Evolutionary conservation across 2,797 vertebrate genomes (phyloP).

Genomic region (Danio choprae): DNA sequence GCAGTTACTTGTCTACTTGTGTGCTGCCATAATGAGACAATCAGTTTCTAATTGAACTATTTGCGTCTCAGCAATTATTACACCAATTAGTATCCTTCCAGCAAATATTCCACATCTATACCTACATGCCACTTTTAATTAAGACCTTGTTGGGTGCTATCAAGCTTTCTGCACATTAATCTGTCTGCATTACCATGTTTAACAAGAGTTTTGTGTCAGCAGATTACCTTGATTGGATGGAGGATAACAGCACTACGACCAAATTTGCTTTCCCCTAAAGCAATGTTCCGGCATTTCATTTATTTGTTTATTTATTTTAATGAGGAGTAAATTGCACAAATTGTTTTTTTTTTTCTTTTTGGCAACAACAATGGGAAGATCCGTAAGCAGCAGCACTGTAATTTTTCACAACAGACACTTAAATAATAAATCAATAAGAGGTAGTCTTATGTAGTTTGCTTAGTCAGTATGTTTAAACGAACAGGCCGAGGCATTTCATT

Average conservation of each 20-base stretch:
- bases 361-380: constrained; percentile 58
- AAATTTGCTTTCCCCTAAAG: constrained; percentile 33
- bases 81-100: constrained; percentile 47
- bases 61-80: constrained; percentile 53
- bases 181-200: constrained; percentile 49
- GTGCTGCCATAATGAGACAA: constrained; percentile 46
- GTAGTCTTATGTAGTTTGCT: constrained; percentile 56
- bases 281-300: constrained; percentile 30
- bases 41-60: constrained; percentile 58
- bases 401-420: constrained; percentile 64
- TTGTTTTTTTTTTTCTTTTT: constrained; percentile 35
- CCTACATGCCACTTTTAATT: constrained; percentile 53
- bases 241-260: constrained; percentile 25
- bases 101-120: constrained; percentile 53
- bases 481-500: constrained; percentile 52
- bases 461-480: constrained; percentile 60
- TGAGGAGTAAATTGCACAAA: constrained; percentile 41
- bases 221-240: constrained; percentile 45
- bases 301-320: constrained; percentile 49
- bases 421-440: constrained; percentile 65
- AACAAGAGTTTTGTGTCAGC: constrained; percentile 50
- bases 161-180: constrained; percentile 45
- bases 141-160: constrained; percentile 49
- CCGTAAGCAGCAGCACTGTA: constrained; percentile 51
- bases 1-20: constrained; percentile 26